Evolutionary conservation across 2,797 vertebrate species (phyloP), one percentile per base, ranked within the genome.

Genomic region (Diglossa cyanea): DNA sequence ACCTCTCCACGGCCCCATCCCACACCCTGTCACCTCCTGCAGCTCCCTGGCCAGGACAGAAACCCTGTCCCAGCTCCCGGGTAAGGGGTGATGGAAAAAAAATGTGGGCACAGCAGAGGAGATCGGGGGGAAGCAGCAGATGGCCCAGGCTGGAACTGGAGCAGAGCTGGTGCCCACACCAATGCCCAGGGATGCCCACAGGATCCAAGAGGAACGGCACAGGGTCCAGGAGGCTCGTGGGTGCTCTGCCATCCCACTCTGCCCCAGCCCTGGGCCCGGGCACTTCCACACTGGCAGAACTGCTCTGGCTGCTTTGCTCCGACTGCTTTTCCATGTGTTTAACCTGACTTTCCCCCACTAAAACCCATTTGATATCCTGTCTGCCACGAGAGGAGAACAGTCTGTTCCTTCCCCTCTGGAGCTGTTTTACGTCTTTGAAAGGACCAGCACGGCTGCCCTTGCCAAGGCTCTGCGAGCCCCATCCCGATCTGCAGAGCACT

Each of bases 371-470:
- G 89, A 88, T 92, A 90, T 92, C 74, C 89, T 90, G 75, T 50
- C 95, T 80, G 74, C 87, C 91, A 89, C 19, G 2, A 86, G 61
- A 42, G 70, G 55, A 96, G 95, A 96, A 96, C 94, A 96, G 72
- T 44, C 75, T 94, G 95, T 95, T 96, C 96, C 42, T 96, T 96
- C 85, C 61, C 50, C 53, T 90, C 79, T 16, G 45, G 57, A 90
- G 50, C 65, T 94, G 90, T 79, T 95, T 94, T 77, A 91, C 26
- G 11, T 91, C 93, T 93, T 65, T 77, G 87, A 90, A 82, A 95
- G 61, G 78, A 86, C 87, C 93, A 61, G 68, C 50, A 79, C 5
- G 0, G 45, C 87, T 61, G 81, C 53, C 86, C 53, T 70, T 85
- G 72, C 78, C 84, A 87, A 96, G 60, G 87, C 50, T 88, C 72